Conservation (phyloP, 2,797 vertebrate species). For the Cyclopterus lumpus region DNA sequence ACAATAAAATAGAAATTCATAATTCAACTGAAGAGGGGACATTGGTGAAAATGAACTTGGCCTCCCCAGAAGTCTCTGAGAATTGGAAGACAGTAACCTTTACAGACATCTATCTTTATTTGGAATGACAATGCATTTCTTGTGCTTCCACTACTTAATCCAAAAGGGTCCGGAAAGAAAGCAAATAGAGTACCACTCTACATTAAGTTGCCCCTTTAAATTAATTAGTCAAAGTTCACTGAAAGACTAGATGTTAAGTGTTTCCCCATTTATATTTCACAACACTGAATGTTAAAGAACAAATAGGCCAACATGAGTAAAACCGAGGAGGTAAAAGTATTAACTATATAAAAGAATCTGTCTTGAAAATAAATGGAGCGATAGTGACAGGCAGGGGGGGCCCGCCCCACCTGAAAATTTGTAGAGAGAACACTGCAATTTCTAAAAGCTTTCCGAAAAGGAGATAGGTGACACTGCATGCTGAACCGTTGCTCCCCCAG, state of each 20-base stretch:
- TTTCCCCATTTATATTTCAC: slow-evolving; percentile 33
- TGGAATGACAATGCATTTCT: slow-evolving; percentile 65
- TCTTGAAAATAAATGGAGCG: slow-evolving; percentile 24
- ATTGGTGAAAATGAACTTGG: slow-evolving; percentile 66
- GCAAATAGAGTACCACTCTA: slow-evolving; percentile 65
- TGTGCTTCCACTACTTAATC: slow-evolving; percentile 55
- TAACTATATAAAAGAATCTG: slow-evolving; percentile 43
- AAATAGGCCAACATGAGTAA: slow-evolving; percentile 23
- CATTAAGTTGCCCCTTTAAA: slow-evolving; percentile 57
- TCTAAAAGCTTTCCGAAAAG: slow-evolving; percentile 64
- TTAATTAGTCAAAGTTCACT: slow-evolving; percentile 29
- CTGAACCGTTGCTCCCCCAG: slow-evolving; percentile 56
- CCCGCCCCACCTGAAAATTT: slow-evolving; percentile 72
- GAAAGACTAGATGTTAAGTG: slow-evolving; percentile 44
- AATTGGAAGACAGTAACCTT: slow-evolving; percentile 41
- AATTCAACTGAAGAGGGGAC: slow-evolving; percentile 60
- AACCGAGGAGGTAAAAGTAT: slow-evolving; percentile 38
- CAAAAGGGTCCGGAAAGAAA: slow-evolving; percentile 42
- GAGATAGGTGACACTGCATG: slow-evolving; percentile 54
- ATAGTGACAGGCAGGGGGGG: slow-evolving; percentile 67
- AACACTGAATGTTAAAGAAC: slow-evolving; percentile 25
- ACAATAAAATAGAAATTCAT: slow-evolving; percentile 62
- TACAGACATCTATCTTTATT: slow-evolving; percentile 53
- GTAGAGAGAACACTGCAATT: slow-evolving; percentile 68
- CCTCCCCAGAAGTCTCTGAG: slow-evolving; percentile 51